Percentiles rank a stretch among this genome's conserved stretches.
phyloP scores from a whole-genome alignment of 53 echinoderm and acorn worm genomes.

The Echinometra lucunter region DNA sequence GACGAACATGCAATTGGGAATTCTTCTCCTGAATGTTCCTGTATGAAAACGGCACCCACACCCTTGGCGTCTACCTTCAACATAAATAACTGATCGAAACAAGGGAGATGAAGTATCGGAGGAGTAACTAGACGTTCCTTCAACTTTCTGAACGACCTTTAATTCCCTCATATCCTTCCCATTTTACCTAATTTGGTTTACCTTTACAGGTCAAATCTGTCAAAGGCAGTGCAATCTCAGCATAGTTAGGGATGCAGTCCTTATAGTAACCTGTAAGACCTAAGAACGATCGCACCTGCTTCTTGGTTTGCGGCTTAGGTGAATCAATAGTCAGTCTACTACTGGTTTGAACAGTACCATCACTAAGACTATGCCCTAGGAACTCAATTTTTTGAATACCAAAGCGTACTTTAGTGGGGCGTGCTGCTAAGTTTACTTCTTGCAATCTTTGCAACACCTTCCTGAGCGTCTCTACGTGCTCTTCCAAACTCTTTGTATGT shows the following conservation, averaged over 20 bases:
- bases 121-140: slow-evolving; percentile 39
- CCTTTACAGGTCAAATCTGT: slow-evolving; percentile 71
- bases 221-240: slow-evolving; percentile 72
- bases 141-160: slow-evolving; percentile 47
- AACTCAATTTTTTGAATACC: slow-evolving; percentile 74
- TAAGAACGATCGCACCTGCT: slow-evolving; percentile 72
- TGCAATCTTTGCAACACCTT: slow-evolving; percentile 68
- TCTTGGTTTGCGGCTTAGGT: slow-evolving; percentile 74
- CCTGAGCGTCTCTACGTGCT: slow-evolving; percentile 68
- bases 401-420: slow-evolving; percentile 75
- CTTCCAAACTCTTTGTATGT: slow-evolving; percentile 75
- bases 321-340: neutral
- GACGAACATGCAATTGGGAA: slow-evolving; percentile 23
- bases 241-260: slow-evolving; percentile 75
- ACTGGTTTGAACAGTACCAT: slow-evolving; percentile 64
- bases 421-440: slow-evolving; percentile 63
- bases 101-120: slow-evolving; percentile 32
- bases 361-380: slow-evolving; percentile 75
- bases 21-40: slow-evolving; percentile 27
- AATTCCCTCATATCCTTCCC: slow-evolving; percentile 68
- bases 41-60: slow-evolving; percentile 43
- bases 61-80: slow-evolving; percentile 37
- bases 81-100: slow-evolving; percentile 28
- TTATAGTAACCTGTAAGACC: slow-evolving; percentile 75
- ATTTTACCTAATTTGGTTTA: slow-evolving; percentile 67